Evolutionary conservation across 2,113 vertebrate genomes (phyloP).

Genomic region (Myotis davidii): DNA sequence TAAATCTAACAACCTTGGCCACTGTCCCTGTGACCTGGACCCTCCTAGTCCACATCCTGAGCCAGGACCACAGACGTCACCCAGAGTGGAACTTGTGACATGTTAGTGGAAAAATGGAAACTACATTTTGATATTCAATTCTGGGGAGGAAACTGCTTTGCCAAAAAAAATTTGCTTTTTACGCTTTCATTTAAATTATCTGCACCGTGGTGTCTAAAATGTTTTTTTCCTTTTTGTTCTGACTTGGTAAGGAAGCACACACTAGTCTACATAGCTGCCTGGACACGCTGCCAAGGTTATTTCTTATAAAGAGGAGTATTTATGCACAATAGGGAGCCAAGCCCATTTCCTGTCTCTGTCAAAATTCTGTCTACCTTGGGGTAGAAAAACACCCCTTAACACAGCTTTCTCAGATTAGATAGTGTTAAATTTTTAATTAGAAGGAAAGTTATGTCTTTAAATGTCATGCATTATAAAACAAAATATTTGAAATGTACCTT

Average conservation of each 20-base stretch:
- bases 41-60: constrained; percentile 62
- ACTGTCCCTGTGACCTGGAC: constrained; percentile 67
- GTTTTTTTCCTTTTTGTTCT: constrained; percentile 81
- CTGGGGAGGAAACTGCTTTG: constrained; percentile 74
- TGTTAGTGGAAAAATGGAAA: constrained; percentile 82
- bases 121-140: constrained; percentile 78
- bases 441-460: neutral
- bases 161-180: constrained; percentile 81
- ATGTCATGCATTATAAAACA: neutral
- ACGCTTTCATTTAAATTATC: constrained; percentile 79
- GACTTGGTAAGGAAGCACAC: constrained; percentile 77
- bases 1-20: constrained; percentile 48
- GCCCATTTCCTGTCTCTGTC: constrained; percentile 73
- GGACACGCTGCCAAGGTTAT: constrained; percentile 70
- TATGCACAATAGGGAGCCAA: constrained; percentile 71
- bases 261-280: constrained; percentile 73
- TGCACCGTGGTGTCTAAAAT: constrained; percentile 72
- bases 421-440: neutral
- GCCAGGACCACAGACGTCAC: constrained; percentile 75
- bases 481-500: neutral
- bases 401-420: constrained; percentile 12
- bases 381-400: neutral
- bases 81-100: constrained; percentile 80
- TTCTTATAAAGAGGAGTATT: constrained; percentile 58
- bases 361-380: constrained; percentile 68